Percentiles rank a stretch among this genome's conserved stretches.
Conservation (phyloP, 2,113 vertebrate species). For the Ctenodactylus gundi region DNA sequence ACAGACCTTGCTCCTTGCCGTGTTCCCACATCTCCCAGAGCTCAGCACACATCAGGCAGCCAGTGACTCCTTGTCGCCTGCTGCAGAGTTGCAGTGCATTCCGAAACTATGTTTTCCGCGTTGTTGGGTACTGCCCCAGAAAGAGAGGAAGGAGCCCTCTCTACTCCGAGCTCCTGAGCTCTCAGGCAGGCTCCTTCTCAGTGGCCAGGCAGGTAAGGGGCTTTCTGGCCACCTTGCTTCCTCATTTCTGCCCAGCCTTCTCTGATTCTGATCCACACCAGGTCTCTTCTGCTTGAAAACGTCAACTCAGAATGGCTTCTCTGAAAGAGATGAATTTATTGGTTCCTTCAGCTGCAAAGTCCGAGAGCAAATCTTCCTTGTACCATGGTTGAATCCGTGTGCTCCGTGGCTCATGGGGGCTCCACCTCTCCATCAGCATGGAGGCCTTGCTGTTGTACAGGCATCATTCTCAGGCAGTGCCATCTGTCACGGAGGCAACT, state of each 20-base stretch:
- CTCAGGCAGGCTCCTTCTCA: not conserved
- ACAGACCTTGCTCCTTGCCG: not conserved
- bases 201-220: not conserved
- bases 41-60: too few relatives aligned
- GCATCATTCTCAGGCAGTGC: not conserved
- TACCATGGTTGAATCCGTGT: not conserved
- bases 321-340: not conserved
- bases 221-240: not conserved
- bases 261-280: not conserved
- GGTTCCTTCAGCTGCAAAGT: not conserved
- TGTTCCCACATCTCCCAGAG: not conserved
- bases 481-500: accelerated
- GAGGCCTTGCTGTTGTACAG: not conserved
- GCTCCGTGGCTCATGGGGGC: not conserved
- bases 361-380: not conserved
- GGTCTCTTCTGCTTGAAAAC: not conserved
- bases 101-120: not conserved
- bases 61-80: not conserved
- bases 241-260: not conserved
- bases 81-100: not conserved
- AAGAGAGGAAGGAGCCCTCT: not conserved
- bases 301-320: not conserved
- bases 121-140: not conserved
- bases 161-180: not conserved
- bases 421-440: not conserved